Base-by-base conservation (phyloP, 2,113 vertebrate species). In the Scomber colias region DNA sequence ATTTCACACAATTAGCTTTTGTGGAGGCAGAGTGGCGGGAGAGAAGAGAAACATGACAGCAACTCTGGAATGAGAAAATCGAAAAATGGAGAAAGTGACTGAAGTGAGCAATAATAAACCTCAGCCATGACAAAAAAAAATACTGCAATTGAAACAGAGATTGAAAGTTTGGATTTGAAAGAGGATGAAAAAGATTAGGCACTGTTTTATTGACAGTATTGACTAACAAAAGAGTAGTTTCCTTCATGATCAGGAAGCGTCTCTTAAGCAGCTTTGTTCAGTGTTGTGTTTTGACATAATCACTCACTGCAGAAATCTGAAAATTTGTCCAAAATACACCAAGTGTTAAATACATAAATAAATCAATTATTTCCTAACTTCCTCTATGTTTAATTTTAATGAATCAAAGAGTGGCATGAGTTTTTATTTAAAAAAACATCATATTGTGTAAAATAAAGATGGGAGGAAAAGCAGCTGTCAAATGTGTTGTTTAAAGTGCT, bases 1-100 rank as follows among this genome's bases (percentile, higher is more conserved):
- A 92, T 93, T 90, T 91, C 87, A 85, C 82, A 92, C 71, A 84
- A 91, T 89, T 90, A 83, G 75, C 79, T 87, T 91, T 87, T 91
- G 84, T 87, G 79, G 69, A 83, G 72, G 81, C 75, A 87, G 79
- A 89, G 61, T 71, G 67, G 71, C 19, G 35, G 51, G 77, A 77
- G 44, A 77, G 71, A 82, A 71, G 72, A 86, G 59, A 87, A 81
- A 82, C 79, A 87, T 60, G 74, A 90, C 71, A 84, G 82, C 27
- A 78, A 78, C 64, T 82, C 56, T 65, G 35, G 24, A 83, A 87
- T 71, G 70, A 91, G 78, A 87, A 86, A 92, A 88, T 84, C 27
- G 11, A 87, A 89, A 72, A 19, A 75, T n/a, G 4, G 35, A 71
- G 30, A 79, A 79, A 79, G 12, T 45, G 63, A 71, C 72, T 80